phyloP scores from a whole-genome alignment of 2,797 vertebrate species.

The Enteromius trimaculatus region DNA sequence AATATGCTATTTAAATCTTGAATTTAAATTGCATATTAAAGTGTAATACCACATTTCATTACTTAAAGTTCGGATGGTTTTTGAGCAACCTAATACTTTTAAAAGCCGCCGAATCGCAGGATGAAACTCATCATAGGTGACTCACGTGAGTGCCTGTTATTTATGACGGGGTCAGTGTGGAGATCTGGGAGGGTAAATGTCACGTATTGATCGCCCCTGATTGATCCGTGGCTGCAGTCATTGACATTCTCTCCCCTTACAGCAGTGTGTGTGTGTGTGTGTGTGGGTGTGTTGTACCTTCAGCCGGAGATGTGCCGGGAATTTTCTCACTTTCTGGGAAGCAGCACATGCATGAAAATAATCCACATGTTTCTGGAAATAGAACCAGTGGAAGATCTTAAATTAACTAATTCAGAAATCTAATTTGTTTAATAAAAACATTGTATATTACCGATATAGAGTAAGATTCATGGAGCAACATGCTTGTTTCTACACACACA shows the following conservation, averaged over 20 bases:
- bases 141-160: neutral
- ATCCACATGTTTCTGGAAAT: conserved; percentile 55
- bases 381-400: conserved; percentile 20
- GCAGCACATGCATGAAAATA: conserved; percentile 51
- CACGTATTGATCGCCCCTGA: conserved; percentile 69
- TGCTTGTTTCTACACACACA: neutral
- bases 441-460: neutral
- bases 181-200: conserved; percentile 73
- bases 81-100: conserved; percentile 51
- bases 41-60: conserved; percentile 55
- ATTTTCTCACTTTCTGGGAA: conserved; percentile 65
- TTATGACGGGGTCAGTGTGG: conserved; percentile 37
- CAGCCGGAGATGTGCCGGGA: conserved; percentile 72
- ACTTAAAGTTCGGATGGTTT: conserved; percentile 51
- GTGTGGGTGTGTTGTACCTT: conserved; percentile 34
- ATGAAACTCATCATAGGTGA: conserved; percentile 46
- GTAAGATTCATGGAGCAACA: neutral
- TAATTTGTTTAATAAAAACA: neutral
- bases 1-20: conserved; percentile 60
- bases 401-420: neutral
- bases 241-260: conserved; percentile 84
- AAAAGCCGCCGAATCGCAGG: conserved; percentile 20
- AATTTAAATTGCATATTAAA: conserved; percentile 66
- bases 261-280: conserved; percentile 53
- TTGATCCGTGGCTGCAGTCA: conserved; percentile 64